These are phyloP conservation scores for Adelosebastes latens DNA, from an alignment of 2,797 vertebrate genomes.

Conservation along the genomic window DNA sequence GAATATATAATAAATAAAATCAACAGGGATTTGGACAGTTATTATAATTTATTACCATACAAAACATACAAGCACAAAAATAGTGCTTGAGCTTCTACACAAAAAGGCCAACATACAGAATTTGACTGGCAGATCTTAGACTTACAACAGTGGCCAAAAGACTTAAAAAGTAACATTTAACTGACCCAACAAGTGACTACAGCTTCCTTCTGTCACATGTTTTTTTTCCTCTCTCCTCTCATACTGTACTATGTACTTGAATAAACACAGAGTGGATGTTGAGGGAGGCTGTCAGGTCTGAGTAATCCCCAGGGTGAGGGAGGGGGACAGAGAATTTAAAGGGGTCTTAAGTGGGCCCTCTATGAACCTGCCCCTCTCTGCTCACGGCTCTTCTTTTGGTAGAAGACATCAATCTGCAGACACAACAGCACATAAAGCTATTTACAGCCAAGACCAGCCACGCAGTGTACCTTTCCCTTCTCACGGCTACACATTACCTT, in stretches of 20 bases:
- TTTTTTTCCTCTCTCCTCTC: not conserved
- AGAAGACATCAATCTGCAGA: constrained; percentile 15
- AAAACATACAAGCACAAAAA: no score
- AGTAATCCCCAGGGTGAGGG: constrained; percentile 2
- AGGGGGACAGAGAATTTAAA: constrained; percentile 1
- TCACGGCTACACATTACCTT: not conserved
- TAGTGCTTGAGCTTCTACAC: no score
- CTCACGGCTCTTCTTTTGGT: not conserved
- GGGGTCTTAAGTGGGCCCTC: constrained; percentile 4
- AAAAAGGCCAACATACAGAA: not conserved
- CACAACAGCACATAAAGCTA: constrained; percentile 23
- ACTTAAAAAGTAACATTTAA: not conserved
- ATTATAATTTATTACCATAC: no score
- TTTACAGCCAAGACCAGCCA: constrained; percentile 4
- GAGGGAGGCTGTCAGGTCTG: constrained; percentile 23
- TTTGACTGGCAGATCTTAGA: not conserved
- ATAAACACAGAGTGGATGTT: constrained; percentile 24
- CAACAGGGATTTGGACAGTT: no score
- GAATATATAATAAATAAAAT: no score
- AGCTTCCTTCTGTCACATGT: not conserved
- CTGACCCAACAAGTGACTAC: not conserved
- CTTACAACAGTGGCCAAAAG: not conserved
- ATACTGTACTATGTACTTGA: not conserved
- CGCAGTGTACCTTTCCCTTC: not conserved
- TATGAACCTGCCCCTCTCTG: not conserved